phyloP scores from a whole-genome alignment of 2,113 vertebrate species.

The Melanotaenia duboulayi region DNA sequence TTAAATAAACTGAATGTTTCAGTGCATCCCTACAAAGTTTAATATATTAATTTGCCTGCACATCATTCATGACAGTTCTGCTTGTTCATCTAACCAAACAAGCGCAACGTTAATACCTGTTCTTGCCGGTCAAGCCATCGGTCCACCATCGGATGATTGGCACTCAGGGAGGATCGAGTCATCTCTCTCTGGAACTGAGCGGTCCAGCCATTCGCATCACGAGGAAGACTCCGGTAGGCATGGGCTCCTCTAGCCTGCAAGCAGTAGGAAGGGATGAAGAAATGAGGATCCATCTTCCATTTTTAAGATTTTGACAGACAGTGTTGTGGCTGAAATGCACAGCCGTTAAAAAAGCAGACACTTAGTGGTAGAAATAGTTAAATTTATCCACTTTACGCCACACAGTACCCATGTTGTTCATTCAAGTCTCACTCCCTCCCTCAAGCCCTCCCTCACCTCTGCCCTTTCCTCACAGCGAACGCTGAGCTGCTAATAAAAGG shows the following conservation, averaged over 20 bases:
- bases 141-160: constrained; percentile 98
- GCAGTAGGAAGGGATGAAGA: neutral
- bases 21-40: no score
- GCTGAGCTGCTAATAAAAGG: constrained; percentile 39
- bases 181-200: constrained; percentile 96
- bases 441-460: constrained; percentile 15
- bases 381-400: neutral
- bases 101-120: constrained; percentile 84
- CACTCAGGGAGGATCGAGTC: constrained; percentile 94
- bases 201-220: constrained; percentile 90
- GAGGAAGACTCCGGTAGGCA: constrained; percentile 93
- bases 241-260: constrained; percentile 79
- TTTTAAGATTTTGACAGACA: neutral
- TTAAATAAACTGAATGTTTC: neutral
- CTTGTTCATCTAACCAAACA: neutral
- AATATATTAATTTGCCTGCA: no score
- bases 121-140: constrained; percentile 96
- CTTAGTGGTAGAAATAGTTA: neutral
- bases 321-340: neutral
- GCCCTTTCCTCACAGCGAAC: constrained; percentile 31
- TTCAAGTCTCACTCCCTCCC: constrained; percentile 45
- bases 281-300: neutral
- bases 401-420: constrained; percentile 1
- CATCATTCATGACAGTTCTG: neutral
- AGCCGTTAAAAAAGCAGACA: neutral